Base-by-base conservation (phyloP, 2,113 vertebrate genomes). In the Neopipo cinnamomea region DNA sequence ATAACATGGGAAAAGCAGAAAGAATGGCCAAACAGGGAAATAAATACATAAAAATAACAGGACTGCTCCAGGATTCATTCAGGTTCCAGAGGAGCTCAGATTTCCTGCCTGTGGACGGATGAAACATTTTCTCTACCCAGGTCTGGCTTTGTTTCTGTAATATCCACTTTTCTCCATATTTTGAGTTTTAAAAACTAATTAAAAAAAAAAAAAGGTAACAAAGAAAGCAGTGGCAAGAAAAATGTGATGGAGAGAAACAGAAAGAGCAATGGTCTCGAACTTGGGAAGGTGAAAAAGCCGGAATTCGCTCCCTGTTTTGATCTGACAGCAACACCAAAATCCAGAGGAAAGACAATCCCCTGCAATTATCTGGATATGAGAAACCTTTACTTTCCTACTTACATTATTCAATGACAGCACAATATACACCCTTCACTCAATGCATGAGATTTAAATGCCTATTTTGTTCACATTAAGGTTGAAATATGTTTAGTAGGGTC, bases 1-100 rank as follows among this genome's bases (percentile, higher is more conserved):
- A 84, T n/a, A 37, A 95, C 47, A 39, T 96, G 97, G 98, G 97
- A 97, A 98, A 96, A 62, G 22, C 9, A 31, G 67, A 23, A 72
- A 71, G 73, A 88, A 42, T 21, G 80, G 75, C 22, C 31, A 88
- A 89, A 58, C 2, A 41, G 77, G 91, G 92, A 91, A 97, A 93
- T 41, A 94, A 91, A 91, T 25, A 73, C 49, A 83, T 93, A 91
- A 97, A 97, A 97, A 95, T 92, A 96, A 96, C 0, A 3, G 94
- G 86, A 52, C 56, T 55, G 56, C 87, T 97, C 68, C 75, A 96
- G 35, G 63, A 85, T 42, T 79, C 89, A 77, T 81, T 49, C 89
- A 88, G 92, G 96, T 97, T 98, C 95, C 85, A 93, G 88, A 50
- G 73, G 61, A 96, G 75, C 56, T 71, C 28, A 91, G 17, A 91